A percentile compares a stretch with the other conserved stretches of the same genome.
Conservation (phyloP, 2,113 vertebrate genomes). For the Rhipidura dahli region DNA sequence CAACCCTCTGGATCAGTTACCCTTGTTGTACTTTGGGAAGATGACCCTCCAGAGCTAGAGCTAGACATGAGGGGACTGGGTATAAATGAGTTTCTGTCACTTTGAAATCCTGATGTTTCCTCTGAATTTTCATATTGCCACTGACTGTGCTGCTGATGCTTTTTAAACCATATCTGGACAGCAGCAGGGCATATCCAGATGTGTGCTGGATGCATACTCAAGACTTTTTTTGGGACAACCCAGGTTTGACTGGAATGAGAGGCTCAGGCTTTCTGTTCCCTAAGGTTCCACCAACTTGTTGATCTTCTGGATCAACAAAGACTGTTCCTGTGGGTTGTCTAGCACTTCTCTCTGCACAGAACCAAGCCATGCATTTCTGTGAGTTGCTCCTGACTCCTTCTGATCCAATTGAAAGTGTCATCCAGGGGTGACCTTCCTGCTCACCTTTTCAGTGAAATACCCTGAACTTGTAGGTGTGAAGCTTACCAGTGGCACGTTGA, state of each 20-base stretch:
- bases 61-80: not conserved
- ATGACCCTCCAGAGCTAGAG: not conserved
- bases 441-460: not conserved
- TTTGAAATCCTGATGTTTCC: not conserved
- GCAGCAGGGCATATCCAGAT: not conserved
- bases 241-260: not conserved
- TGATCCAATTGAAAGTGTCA: fast-evolving
- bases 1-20: not conserved
- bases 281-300: not conserved
- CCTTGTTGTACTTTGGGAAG: not conserved
- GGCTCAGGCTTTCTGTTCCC: not conserved
- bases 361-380: fast-evolving
- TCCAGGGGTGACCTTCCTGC: not conserved
- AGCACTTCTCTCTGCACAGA: not conserved
- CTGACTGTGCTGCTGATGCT: not conserved
- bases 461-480: not conserved
- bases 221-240: not conserved
- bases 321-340: not conserved
- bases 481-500: conserved; percentile 82
- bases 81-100: not conserved
- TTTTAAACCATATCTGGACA: not conserved
- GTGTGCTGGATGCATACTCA: not conserved
- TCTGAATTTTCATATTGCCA: not conserved
- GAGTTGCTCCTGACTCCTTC: not conserved
- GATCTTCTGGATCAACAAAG: not conserved